phyloP scores from a whole-genome alignment of 2,888 invertebrate genomes.

The Calameuta idolon region DNA sequence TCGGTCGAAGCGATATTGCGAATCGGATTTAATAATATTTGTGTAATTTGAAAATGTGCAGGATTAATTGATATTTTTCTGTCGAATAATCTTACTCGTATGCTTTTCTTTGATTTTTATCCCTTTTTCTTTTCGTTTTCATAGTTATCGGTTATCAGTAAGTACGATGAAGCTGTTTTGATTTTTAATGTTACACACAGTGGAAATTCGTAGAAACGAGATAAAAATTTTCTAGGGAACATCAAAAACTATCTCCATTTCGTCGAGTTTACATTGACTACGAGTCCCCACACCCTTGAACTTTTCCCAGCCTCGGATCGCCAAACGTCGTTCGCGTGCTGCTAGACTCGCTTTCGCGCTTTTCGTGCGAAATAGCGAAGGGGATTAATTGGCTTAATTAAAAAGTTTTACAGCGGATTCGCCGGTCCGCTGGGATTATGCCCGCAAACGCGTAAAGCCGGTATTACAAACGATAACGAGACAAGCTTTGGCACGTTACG shows the following conservation, averaged over 20 bases:
- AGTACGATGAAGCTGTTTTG: neutral
- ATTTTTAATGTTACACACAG: neutral
- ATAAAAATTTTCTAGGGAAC: too few relatives aligned
- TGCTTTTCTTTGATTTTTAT: too few relatives aligned
- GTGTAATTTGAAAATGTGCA: too few relatives aligned
- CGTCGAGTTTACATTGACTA: too few relatives aligned
- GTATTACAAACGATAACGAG: constrained; percentile 13
- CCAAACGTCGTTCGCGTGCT: neutral
- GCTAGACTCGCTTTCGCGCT: neutral
- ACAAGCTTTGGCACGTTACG: too few relatives aligned
- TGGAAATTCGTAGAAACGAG: neutral
- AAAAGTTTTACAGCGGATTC: constrained; percentile 21
- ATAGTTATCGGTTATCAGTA: neutral
- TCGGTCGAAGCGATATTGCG: too few relatives aligned
- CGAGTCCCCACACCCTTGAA: neutral
- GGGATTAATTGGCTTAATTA: constrained; percentile 27
- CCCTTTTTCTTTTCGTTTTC: too few relatives aligned
- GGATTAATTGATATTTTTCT: too few relatives aligned
- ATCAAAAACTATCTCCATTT: too few relatives aligned
- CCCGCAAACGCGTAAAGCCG: constrained; percentile 22
- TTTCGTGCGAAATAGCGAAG: constrained; percentile 12
- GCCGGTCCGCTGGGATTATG: constrained; percentile 19
- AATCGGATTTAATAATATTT: too few relatives aligned
- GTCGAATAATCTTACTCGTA: too few relatives aligned
- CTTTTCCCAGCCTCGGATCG: neutral